Percentiles rank a stretch among this genome's conserved stretches.
phyloP scores from a whole-genome alignment of 2,888 invertebrate genomes.

The Phaonia tiefii region DNA sequence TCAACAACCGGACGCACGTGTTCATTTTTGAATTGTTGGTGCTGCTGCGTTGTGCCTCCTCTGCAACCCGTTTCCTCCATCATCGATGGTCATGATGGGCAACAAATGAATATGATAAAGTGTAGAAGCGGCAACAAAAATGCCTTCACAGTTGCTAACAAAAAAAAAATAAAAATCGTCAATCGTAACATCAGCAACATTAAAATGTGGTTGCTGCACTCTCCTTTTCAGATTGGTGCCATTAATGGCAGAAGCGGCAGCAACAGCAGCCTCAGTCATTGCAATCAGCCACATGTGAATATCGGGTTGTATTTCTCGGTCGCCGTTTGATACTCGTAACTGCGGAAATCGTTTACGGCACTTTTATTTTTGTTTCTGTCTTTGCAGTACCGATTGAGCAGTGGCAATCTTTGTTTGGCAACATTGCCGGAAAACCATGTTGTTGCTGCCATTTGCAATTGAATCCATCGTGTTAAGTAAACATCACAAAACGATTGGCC shows the following conservation, averaged over 20 bases:
- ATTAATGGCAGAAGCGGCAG: not conserved
- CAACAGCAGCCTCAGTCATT: not conserved
- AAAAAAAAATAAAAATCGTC: not conserved
- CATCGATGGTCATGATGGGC: not conserved
- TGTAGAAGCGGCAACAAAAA: not conserved
- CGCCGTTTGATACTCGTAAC: conserved; percentile 43
- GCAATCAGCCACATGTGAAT: no score
- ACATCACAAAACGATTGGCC: conserved; percentile 43
- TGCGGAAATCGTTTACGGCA: conserved; percentile 64
- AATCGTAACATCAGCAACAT: conserved; percentile 1
- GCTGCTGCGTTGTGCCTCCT: not conserved
- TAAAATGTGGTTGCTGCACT: not conserved
- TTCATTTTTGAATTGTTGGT: conserved; percentile 48
- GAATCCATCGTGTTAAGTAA: not conserved
- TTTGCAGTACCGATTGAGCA: not conserved
- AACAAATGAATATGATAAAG: conserved; percentile 1
- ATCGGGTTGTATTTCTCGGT: not conserved
- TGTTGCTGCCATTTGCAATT: not conserved
- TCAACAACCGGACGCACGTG: conserved; percentile 65
- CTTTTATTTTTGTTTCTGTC: conserved; percentile 23
- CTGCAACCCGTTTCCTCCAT: no score
- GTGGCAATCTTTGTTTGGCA: not conserved
- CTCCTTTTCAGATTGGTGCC: not conserved
- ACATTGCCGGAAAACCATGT: not conserved
- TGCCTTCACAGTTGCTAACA: not conserved